These are phyloP conservation scores for Napeogenes sylphis DNA, from an alignment of 2,888 invertebrate species.

Conservation along the genomic window DNA sequence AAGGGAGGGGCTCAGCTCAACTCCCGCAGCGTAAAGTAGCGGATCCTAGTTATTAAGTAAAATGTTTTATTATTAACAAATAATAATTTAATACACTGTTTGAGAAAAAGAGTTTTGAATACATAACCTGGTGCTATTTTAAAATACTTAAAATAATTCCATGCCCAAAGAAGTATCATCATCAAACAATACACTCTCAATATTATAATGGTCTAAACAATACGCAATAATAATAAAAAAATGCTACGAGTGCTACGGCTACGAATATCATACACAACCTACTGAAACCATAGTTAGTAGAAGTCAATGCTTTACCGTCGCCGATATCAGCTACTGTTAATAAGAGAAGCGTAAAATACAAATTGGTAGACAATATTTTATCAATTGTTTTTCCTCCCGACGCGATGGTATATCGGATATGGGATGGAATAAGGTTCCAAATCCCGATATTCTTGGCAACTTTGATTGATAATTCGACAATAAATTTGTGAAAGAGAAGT, in stretches of 20 bases:
- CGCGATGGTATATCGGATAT: constrained; percentile 93
- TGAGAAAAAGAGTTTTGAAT: too few species aligned
- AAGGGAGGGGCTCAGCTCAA: too few species aligned
- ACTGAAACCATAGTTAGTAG: constrained; percentile 95
- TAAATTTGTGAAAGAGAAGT: constrained; percentile 84
- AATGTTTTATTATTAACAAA: too few species aligned
- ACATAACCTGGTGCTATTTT: too few species aligned
- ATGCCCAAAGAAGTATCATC: too few species aligned
- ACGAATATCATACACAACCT: constrained; percentile 96
- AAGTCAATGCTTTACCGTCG: constrained; percentile 98
- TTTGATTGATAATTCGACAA: constrained; percentile 91
- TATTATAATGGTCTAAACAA: too few species aligned
- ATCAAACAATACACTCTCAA: too few species aligned
- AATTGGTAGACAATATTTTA: constrained; percentile 94
- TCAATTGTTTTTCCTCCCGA: constrained; percentile 93
- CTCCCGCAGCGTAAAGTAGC: too few species aligned
- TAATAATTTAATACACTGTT: too few species aligned
- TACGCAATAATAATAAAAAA: constrained; percentile 68
- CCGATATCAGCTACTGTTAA: constrained; percentile 96
- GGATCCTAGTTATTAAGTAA: too few species aligned
- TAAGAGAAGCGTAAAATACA: constrained; percentile 95
- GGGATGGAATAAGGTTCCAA: constrained; percentile 90
- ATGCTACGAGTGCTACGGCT: constrained; percentile 96
- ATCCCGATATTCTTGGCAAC: constrained; percentile 85
- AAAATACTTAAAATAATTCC: too few species aligned